Base-by-base conservation (phyloP, 2,113 vertebrate genomes). In the Xerus inauris region DNA sequence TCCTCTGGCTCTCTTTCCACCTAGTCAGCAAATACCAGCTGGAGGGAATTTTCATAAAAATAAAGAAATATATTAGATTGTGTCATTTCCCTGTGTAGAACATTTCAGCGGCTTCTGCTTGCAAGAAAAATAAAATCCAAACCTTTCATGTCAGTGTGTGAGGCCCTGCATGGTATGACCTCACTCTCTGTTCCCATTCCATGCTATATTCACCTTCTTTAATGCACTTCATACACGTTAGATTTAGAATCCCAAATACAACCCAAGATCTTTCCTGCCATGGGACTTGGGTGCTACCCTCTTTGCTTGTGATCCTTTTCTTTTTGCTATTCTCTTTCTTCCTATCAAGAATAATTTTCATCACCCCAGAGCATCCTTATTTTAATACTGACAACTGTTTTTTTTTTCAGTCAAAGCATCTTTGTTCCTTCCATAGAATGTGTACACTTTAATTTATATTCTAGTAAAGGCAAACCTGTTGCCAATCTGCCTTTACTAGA, bases 61-160 rank as follows among this genome's bases (percentile, higher is more conserved):
- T 19, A 64, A 69, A 72, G 57, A 65, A 84, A 81, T 47, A 38
- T 30, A 91, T 82, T 9, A 45, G 12, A 47, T 69, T 16, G 35
- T 57, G 57, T 38, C 30, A 86, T 86, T 93, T 92, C 64, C 42
- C 26, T 86, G 28, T 62, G 72, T 64, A 87, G n/a, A 77, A 62
- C 24, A 87, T 80, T 97, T 62, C 19, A 49, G 28, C 64, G 79
- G n/a, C 16, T 51, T 73, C 59, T n/a, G 40, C 2, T 89, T 76
- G 24, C 65, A 49, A 82, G 62, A 57, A 85, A 91, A 96, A 91
- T 51, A 38, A 91, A 93, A 94, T 32, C n/a, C 22, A 79, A 69
- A 77, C 30, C 30, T 69, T 45, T 89, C 8, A n/a, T 24, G 69
- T 76, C 69, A 81, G 73, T 13, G 17, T 71, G 8, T 0, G 32